Percentiles rank a stretch among this genome's conserved stretches.
Conservation (phyloP, 2,888 invertebrate species). For the Chrysomela aeneicollis region DNA sequence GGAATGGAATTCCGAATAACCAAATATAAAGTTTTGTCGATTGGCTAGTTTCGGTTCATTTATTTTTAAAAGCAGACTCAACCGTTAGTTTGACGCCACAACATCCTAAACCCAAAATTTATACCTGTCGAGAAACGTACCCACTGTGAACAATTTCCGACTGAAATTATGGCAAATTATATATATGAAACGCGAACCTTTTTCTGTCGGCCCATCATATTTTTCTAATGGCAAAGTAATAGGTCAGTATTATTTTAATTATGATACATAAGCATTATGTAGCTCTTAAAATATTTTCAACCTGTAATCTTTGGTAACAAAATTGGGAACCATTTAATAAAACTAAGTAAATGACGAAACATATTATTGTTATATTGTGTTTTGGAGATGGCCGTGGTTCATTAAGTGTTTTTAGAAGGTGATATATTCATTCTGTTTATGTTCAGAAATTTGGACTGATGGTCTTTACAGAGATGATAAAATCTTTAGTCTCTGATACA, state of each 20-base stretch:
- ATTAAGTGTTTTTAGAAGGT: background rate
- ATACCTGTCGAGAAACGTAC: slow-evolving; percentile 32
- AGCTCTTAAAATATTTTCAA: slow-evolving; percentile 19
- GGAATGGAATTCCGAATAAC: no score
- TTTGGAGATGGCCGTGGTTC: no score
- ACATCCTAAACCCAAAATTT: slow-evolving; percentile 21
- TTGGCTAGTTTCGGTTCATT: no score
- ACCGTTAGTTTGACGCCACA: slow-evolving; percentile 4
- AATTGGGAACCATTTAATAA: slow-evolving; percentile 38
- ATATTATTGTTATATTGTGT: slow-evolving; percentile 7
- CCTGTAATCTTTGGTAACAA: slow-evolving; percentile 30
- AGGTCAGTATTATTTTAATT: slow-evolving; percentile 40
- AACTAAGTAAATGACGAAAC: slow-evolving; percentile 14
- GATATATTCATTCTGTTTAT: no score
- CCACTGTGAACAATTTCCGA: slow-evolving; percentile 28
- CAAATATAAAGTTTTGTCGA: no score
- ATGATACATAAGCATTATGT: slow-evolving; percentile 26
- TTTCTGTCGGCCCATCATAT: slow-evolving; percentile 32
- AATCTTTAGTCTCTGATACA: no score
- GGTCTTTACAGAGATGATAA: no score
- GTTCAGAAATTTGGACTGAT: no score
- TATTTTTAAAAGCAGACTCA: no score
- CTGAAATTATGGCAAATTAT: slow-evolving; percentile 43
- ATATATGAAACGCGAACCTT: slow-evolving; percentile 32
- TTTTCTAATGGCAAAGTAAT: slow-evolving; percentile 42